Percentiles rank a stretch among this genome's conserved stretches.
Conservation (phyloP, 2,113 vertebrate genomes). For the Pedetes capensis region DNA sequence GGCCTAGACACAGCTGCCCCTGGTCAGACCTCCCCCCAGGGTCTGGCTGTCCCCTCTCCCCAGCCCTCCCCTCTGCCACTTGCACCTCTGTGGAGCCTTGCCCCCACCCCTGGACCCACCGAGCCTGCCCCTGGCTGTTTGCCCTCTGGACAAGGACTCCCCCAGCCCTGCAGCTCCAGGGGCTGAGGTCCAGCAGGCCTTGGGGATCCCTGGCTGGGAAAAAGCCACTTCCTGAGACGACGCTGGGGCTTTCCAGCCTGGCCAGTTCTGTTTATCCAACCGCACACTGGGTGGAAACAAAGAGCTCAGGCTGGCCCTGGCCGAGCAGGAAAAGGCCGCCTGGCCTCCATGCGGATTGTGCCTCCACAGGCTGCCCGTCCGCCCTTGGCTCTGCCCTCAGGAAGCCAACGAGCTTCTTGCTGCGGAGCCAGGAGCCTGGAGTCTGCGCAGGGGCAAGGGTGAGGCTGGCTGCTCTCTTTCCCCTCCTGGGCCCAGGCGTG, state of each 20-base stretch:
- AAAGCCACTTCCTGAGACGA: background rate
- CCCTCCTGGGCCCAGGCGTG: background rate
- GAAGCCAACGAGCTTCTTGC: background rate
- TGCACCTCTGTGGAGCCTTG: no score
- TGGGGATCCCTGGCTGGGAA: background rate
- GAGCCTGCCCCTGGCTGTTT: background rate
- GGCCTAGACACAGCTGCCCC: background rate
- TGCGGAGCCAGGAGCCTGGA: background rate
- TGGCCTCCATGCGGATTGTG: no score
- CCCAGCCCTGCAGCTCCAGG: background rate
- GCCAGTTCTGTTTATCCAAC: background rate
- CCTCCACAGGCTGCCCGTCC: accelerated
- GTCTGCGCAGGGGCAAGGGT: background rate
- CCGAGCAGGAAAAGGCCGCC: accelerated
- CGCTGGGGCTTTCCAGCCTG: background rate
- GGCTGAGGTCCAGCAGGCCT: background rate
- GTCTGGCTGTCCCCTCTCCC: accelerated
- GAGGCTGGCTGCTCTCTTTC: background rate
- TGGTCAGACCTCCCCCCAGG: no score
- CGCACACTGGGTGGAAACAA: background rate
- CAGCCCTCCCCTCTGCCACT: accelerated
- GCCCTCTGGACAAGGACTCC: background rate
- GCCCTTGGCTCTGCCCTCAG: background rate
- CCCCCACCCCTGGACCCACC: no score
- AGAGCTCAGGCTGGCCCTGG: accelerated